Conservation (phyloP, 1,140 invertebrate species). For the Aphis craccivora region DNA sequence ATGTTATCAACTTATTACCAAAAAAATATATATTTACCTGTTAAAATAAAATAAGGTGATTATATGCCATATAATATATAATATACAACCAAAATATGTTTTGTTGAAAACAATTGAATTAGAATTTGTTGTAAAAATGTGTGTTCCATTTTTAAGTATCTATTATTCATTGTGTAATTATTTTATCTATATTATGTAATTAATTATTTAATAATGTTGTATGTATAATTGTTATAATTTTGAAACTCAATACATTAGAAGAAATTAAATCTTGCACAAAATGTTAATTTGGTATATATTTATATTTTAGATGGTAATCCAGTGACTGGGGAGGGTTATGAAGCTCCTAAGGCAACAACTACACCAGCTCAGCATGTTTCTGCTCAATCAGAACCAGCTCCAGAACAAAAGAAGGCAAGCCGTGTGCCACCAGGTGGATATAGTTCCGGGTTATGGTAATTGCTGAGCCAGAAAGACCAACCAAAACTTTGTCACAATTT, state of each 20-base stretch:
- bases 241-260: neutral
- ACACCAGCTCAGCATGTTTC: constrained; percentile 49
- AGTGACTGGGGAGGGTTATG: constrained; percentile 59
- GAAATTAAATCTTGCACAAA: neutral
- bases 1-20: neutral
- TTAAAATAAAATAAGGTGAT: neutral
- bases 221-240: constrained; percentile 26
- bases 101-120: neutral
- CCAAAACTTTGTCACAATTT: constrained; percentile 27
- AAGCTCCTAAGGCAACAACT: constrained; percentile 43
- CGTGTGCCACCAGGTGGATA: constrained; percentile 70
- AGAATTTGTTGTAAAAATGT: neutral
- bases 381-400: constrained; percentile 49
- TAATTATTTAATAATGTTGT: neutral
- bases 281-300: neutral
- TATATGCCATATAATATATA: neutral
- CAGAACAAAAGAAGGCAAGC: constrained; percentile 62
- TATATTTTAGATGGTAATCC: constrained; percentile 59
- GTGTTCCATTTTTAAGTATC: neutral
- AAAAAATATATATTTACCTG: neutral
- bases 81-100: neutral
- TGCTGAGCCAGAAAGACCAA: neutral
- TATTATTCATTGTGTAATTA: neutral
- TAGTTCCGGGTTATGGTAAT: constrained; percentile 69
- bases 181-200: neutral